These are phyloP conservation scores for Philereme transversata DNA, from an alignment of 2,888 invertebrate genomes.

Conservation along the genomic window DNA sequence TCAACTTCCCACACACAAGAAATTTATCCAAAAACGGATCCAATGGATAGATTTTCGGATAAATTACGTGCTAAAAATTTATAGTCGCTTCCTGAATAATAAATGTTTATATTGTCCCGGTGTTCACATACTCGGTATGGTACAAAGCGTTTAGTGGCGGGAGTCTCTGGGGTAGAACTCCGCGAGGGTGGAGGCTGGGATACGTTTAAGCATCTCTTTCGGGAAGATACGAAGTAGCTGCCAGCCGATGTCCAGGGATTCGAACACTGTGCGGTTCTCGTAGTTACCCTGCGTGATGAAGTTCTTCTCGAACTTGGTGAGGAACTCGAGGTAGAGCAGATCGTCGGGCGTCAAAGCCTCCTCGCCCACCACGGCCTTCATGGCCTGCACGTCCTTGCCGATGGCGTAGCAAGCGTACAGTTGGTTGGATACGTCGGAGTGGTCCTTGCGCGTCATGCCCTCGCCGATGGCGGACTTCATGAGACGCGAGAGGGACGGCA, in stretches of 20 bases:
- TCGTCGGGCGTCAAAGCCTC: constrained; percentile 99
- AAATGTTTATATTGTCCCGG: background rate
- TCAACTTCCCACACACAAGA: background rate
- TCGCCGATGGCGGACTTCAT: constrained; percentile 99
- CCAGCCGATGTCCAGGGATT: constrained; percentile 99
- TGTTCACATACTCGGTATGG: background rate
- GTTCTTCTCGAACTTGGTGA: constrained; percentile 99
- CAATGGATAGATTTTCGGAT: too few species aligned
- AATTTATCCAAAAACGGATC: background rate
- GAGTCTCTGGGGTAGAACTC: constrained; percentile 99
- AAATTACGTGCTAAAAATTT: too few species aligned
- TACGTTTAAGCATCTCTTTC: constrained; percentile 99
- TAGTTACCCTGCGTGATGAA: constrained; percentile 93
- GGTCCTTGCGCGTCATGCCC: constrained; percentile 99
- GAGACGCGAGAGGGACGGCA: constrained; percentile 99
- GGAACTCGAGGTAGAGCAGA: constrained; percentile 98
- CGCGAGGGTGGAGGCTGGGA: constrained; percentile 96
- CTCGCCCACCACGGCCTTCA: constrained; percentile 99
- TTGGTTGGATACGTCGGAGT: constrained; percentile 99
- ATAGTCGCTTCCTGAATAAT: too few species aligned
- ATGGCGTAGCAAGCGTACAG: constrained; percentile 99
- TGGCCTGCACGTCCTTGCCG: constrained; percentile 99
- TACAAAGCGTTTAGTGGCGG: constrained; percentile 86
- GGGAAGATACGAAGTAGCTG: constrained; percentile 99
- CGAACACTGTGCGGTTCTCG: constrained; percentile 99